Percentiles rank a stretch among this genome's conserved stretches.
Conservation (phyloP, 1,140 invertebrate species). For the Nautilus pompilius region DNA sequence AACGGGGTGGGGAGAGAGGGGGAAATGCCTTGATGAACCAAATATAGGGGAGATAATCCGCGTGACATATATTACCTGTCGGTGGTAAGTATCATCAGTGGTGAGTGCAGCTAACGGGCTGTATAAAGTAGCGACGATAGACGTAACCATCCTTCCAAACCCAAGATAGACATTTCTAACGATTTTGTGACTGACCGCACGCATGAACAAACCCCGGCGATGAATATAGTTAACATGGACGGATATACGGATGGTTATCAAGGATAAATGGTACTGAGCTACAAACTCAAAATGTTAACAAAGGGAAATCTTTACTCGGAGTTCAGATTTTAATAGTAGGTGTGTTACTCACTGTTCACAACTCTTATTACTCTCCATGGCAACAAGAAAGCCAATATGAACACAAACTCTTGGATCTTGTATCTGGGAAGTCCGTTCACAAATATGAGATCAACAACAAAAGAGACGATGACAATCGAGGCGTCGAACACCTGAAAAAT, state of each 20-base stretch:
- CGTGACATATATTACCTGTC: no score
- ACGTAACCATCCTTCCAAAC: no score
- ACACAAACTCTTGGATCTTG: slow-evolving; percentile 40
- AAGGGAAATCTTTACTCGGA: background rate
- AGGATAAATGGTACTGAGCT: background rate
- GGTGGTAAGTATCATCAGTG: no score
- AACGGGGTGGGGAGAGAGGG: no score
- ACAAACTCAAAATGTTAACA: background rate
- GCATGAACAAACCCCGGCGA: no score
- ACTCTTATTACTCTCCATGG: slow-evolving; percentile 50
- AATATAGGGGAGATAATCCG: no score
- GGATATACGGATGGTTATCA: background rate
- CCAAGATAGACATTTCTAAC: no score
- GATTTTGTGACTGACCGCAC: no score
- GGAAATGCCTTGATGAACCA: no score
- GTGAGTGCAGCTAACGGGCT: no score
- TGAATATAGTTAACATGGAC: no score
- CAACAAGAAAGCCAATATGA: slow-evolving; percentile 43
- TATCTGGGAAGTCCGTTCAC: slow-evolving; percentile 38
- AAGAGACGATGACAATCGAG: slow-evolving; percentile 36
- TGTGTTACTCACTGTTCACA: slow-evolving; percentile 43
- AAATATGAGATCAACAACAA: slow-evolving; percentile 44
- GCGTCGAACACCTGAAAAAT: slow-evolving; percentile 45
- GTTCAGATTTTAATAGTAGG: background rate
- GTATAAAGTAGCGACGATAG: no score